phyloP scores from a whole-genome alignment of 2,888 invertebrate species.

The Synanthedon formicaeformis region DNA sequence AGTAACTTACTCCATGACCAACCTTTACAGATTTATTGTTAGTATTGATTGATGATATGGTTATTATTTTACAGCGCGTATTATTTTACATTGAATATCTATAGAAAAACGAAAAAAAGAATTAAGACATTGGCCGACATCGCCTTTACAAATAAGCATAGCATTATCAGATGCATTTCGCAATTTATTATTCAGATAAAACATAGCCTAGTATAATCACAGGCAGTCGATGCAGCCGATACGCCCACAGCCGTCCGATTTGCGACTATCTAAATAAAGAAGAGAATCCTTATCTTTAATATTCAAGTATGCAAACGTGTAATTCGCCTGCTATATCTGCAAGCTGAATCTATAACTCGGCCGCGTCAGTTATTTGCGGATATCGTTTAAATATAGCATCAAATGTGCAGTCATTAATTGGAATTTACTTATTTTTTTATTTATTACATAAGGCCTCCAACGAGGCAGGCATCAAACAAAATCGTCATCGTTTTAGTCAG shows the following conservation, averaged over 20 bases:
- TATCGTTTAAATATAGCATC: neutral
- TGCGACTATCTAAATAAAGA: neutral
- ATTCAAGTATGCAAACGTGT: neutral
- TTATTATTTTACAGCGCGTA: too few relatives aligned
- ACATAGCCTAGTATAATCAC: neutral
- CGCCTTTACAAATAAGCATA: neutral
- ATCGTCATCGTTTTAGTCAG: too few relatives aligned
- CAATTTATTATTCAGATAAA: neutral
- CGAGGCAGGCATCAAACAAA: too few relatives aligned
- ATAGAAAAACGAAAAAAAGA: too few relatives aligned
- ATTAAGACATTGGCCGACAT: neutral
- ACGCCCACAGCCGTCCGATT: neutral
- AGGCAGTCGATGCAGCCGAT: neutral
- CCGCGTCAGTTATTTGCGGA: neutral
- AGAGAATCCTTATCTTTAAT: neutral
- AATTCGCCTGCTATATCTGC: neutral
- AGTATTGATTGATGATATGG: too few relatives aligned
- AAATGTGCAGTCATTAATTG: too few relatives aligned
- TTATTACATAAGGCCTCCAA: too few relatives aligned
- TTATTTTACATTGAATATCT: too few relatives aligned
- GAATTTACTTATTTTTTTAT: too few relatives aligned
- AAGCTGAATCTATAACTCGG: neutral
- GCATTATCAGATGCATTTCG: neutral
- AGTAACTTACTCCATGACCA: too few relatives aligned
- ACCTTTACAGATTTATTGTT: too few relatives aligned